Evolutionary conservation across 2,113 vertebrate species (phyloP).

Genomic region (Onychostruthus taczanowskii): DNA sequence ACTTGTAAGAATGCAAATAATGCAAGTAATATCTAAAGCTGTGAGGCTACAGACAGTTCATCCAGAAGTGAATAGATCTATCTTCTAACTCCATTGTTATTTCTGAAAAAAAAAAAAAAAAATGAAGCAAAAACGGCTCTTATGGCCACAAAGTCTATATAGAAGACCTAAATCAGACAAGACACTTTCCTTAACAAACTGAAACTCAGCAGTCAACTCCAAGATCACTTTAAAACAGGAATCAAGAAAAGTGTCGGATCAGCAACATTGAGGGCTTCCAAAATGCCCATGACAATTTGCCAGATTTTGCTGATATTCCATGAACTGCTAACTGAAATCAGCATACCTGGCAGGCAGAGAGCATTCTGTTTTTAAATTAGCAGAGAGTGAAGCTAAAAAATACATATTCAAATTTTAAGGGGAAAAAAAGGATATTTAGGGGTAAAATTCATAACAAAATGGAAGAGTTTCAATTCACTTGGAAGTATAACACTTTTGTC

Average conservation of each 20-base stretch:
- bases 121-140: not conserved
- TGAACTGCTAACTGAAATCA: not conserved
- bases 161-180: not conserved
- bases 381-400: not conserved
- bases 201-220: not conserved
- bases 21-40: not conserved
- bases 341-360: not conserved
- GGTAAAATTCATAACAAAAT: not conserved
- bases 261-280: not conserved
- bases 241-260: not conserved
- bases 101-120: not conserved
- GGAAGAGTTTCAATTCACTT: not conserved
- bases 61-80: not conserved
- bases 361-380: not conserved
- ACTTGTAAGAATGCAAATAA: not conserved
- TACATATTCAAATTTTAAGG: not conserved
- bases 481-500: not conserved
- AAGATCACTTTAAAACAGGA: not conserved
- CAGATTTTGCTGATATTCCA: not conserved
- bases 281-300: not conserved
- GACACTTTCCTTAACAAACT: not conserved
- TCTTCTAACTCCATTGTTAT: not conserved
- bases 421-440: not conserved
- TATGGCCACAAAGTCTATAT: not conserved
- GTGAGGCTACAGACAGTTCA: not conserved